A percentile compares a stretch with the other conserved stretches of the same genome.
Evolutionary conservation across 2,113 vertebrate genomes (phyloP).

Genomic region (Hippopotamus amphibius): DNA sequence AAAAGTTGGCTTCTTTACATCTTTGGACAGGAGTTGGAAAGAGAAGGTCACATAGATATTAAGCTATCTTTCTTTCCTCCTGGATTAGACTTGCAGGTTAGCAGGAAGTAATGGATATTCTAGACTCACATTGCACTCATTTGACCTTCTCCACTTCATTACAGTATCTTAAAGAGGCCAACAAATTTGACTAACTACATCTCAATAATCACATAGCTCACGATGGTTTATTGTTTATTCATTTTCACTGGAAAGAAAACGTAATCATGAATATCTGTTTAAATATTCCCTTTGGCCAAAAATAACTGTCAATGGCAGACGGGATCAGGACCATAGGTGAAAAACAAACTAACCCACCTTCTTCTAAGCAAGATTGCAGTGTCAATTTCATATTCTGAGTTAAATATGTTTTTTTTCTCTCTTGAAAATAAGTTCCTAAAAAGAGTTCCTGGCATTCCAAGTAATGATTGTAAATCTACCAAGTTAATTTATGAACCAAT

Average conservation of each 20-base stretch:
- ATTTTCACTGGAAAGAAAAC: constrained; percentile 53
- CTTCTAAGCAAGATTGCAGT: neutral
- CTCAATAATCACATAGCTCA: constrained; percentile 12
- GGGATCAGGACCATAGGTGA: neutral
- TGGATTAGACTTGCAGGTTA: constrained; percentile 1
- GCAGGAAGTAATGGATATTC: constrained; percentile 50
- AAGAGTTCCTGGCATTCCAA: constrained; percentile 80
- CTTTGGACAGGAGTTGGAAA: constrained; percentile 10
- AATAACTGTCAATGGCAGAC: constrained; percentile 33
- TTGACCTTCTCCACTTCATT: constrained; percentile 55
- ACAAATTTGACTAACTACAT: constrained; percentile 18
- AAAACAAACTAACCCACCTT: constrained; percentile 32
- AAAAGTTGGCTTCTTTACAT: constrained; percentile 40
- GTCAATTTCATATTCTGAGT: constrained; percentile 55
- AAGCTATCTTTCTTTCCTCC: constrained; percentile 61
- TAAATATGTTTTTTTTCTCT: constrained; percentile 53
- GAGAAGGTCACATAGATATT: constrained; percentile 47
- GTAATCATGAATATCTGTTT: constrained; percentile 46
- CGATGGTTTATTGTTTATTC: constrained; percentile 58
- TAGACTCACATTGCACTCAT: neutral
- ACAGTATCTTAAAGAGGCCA: constrained; percentile 51
- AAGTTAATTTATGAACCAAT: constrained; percentile 85
- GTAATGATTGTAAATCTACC: constrained; percentile 81
- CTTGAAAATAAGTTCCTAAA: constrained; percentile 79
- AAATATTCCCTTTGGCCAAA: constrained; percentile 56